Evolutionary conservation across 53 echinoderm and acorn worm genomes (phyloP).

Genomic region (Henricia sp.): DNA sequence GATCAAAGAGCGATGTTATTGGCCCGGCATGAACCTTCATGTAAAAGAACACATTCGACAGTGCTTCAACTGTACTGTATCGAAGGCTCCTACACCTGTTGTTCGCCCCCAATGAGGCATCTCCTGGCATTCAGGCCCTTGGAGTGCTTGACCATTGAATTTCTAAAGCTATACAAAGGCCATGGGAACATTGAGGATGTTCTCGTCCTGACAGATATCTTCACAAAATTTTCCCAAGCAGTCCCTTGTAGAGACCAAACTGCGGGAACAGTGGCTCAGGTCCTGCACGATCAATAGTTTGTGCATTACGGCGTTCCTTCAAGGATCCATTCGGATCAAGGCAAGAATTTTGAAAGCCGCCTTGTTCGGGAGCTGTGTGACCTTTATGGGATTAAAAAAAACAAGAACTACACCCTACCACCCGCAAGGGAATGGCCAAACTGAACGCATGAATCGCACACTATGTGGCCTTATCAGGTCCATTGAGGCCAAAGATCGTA

Average conservation of each 20-base stretch:
- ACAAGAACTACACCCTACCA: slow-evolving; percentile 57
- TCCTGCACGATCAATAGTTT: slow-evolving; percentile 74
- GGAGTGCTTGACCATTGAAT: slow-evolving; percentile 72
- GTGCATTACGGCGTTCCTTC: slow-evolving; percentile 72
- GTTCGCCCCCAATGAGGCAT: slow-evolving; percentile 44
- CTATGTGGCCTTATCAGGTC: slow-evolving; percentile 60
- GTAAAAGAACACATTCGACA: slow-evolving; percentile 51
- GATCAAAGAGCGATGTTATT: slow-evolving; percentile 64
- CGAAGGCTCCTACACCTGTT: slow-evolving; percentile 56
- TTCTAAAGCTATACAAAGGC: slow-evolving; percentile 57
- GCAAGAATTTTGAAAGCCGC: slow-evolving; percentile 77
- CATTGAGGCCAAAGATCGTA: slow-evolving; percentile 13
- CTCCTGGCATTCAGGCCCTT: slow-evolving; percentile 58
- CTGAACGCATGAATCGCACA: slow-evolving; percentile 50
- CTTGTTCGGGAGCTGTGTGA: slow-evolving; percentile 54
- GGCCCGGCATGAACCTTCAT: slow-evolving; percentile 69
- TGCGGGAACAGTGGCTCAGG: slow-evolving; percentile 71
- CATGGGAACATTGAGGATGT: slow-evolving; percentile 67
- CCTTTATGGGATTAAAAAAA: slow-evolving; percentile 45
- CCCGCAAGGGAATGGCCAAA: slow-evolving; percentile 58
- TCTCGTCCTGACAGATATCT: slow-evolving; percentile 74
- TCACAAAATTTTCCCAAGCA: slow-evolving; percentile 73
- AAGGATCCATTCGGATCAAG: slow-evolving; percentile 79
- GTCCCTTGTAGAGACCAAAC: slow-evolving; percentile 70
- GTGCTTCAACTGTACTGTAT: slow-evolving; percentile 60